Evolutionary conservation across 2,888 invertebrate genomes (phyloP), one percentile per base, ranked within the genome.

Genomic region (Adineta ricciae): DNA sequence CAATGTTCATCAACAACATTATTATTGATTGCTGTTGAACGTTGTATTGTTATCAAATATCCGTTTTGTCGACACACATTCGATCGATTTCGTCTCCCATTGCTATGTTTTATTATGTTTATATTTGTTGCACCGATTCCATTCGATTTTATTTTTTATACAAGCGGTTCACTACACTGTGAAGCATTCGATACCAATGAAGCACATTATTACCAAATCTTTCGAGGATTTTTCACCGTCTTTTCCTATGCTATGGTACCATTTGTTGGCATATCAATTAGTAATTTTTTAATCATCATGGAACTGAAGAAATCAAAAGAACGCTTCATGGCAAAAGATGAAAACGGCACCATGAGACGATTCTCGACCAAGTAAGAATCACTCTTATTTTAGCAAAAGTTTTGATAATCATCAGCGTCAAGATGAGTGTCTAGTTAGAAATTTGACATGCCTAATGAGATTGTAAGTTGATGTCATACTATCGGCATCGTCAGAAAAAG

Each of bases 161-260:
- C 78, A 78, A 78, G 41, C 41, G 78, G 78, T 38, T 0, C 24
- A n/a, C 19, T 41, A 78, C 78, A 78, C 41, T 78, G 78, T 78
- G 78, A 78, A 78, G 78, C 78, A 78, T 78, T 78, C 11, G n/a
- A 78, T 41, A 78, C 41, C 11, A 0, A 24, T 24, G 21, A 78
- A 24, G 78, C 78, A 0, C 24, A 41, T 78, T 41, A 24, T 41
- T 78, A 78, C 41, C 78, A 78, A 78, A n/a, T 78, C 38, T 78
- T 78, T 41, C 78, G 78, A 24, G 78, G 78, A 41, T 78, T 78
- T 78, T 78, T 78, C n/a, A 78, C 78, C 41, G 78, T 78, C n/a
- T 24, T 78, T 41, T n/a, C 41, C 2, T 78, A 78, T 41, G 78
- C 78, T 14, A 21, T 78, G 0, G n/a, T 78, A 78, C 78, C 78